Base-by-base conservation (phyloP, 2,797 vertebrate genomes). In the Leontocebus nigricollis region DNA sequence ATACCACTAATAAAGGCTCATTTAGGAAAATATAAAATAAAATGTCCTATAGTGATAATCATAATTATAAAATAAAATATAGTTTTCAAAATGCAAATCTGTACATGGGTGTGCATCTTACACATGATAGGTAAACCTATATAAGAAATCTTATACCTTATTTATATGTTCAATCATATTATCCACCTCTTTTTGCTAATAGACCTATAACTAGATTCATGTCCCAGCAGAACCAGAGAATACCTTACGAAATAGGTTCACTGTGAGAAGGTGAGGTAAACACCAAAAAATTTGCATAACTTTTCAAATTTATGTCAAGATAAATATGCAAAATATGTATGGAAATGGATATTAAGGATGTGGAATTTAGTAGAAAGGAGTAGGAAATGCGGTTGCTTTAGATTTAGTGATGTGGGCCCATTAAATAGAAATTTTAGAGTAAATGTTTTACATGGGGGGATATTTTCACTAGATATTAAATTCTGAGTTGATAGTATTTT, bases 101-200 rank as follows among this genome's bases (percentile, higher is more conserved):
- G 1, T 33, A 1, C 11, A 17, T 75, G 7, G 0, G 0, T 75
- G 55, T 50, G 8, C 20, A 41, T 64, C 9, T n/a, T 44, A 11
- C 7, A 39, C 1, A 48, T 14, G 3, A 55, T 64, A 44, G 24
- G 30, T 36, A 8, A 73, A 39, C 24, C 17, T 57, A 73, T 55
- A 27, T 46, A 64, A 72, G 8, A 12, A 14, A n/a, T 59, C 22
- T 76, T 83, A 19, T 30, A 50, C 17, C 15, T 48, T 85, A 10
- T 59, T 70, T 83, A 48, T 17, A 19, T 94, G 52, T 89, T 84
- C 20, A 59, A 50, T 50, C 3, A 33, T 75, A 59, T 55, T 52
- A 13, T 33, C 0, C 12, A n/a, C 8, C 7, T 64, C 5, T 81
- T 11, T 88, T 67, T 57, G 9, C 9, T 39, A 27, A 17, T 59